Evolutionary conservation across 2,888 invertebrate species (phyloP).

Genomic region (Esperia sulphurella): DNA sequence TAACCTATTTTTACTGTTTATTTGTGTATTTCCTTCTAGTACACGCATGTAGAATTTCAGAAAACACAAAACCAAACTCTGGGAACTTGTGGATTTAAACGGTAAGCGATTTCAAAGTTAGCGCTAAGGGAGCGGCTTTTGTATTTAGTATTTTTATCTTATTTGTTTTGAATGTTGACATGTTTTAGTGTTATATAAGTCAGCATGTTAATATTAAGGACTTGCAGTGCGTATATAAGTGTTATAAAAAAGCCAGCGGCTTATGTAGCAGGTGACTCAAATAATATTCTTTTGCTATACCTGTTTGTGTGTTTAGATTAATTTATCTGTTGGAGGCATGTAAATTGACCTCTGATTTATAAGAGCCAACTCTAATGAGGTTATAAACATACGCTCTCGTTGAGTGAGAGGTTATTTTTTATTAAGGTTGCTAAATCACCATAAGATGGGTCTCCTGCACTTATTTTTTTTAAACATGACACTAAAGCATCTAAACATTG

Average conservation of each 20-base stretch:
- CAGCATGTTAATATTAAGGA: conserved; percentile 47
- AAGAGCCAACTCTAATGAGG: no score
- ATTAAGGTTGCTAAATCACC: no score
- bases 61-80: not conserved
- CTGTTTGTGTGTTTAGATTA: no score
- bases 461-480: no score
- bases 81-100: conserved; percentile 5
- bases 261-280: conserved; percentile 49
- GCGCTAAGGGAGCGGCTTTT: conserved; percentile 23
- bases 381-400: no score
- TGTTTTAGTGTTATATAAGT: conserved; percentile 52
- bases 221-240: conserved; percentile 36
- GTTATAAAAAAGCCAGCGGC: conserved; percentile 33
- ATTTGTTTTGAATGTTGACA: conserved; percentile 49
- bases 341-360: no score
- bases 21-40: not conserved
- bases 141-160: conserved; percentile 22
- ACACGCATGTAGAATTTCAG: not conserved
- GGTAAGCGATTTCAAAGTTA: conserved; percentile 35
- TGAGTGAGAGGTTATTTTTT: no score
- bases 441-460: no score
- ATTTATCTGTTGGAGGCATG: no score
- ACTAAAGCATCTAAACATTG: no score
- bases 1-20: not conserved
- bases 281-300: conserved; percentile 10